These are phyloP conservation scores for Clitarchus hookeri DNA, from an alignment of 2,888 invertebrate species.

Conservation along the genomic window DNA sequence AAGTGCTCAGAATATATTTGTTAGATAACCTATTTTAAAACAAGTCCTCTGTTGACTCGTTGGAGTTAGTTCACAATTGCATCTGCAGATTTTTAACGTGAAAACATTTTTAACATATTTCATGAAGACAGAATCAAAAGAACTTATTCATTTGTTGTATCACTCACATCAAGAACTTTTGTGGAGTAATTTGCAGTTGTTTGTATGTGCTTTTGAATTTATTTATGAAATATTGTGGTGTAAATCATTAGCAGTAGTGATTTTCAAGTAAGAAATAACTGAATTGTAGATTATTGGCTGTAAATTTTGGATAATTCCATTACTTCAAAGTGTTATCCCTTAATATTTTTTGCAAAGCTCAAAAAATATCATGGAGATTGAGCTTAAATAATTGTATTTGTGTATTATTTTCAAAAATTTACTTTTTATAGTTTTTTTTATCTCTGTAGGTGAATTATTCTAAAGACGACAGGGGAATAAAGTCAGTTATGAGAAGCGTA, in stretches of 20 bases:
- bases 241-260: not conserved
- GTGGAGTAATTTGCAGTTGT: not conserved
- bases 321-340: not conserved
- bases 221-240: not conserved
- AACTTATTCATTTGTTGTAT: not conserved
- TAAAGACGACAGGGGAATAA: not conserved
- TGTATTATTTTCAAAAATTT: not conserved
- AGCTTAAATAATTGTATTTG: too few relatives aligned
- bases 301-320: not conserved
- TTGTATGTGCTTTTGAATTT: not conserved
- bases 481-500: not conserved
- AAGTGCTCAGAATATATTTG: not conserved
- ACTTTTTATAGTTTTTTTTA: not conserved
- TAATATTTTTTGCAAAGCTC: too few relatives aligned
- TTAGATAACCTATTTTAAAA: not conserved
- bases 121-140: not conserved
- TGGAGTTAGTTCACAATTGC: not conserved
- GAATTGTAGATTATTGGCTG: not conserved
- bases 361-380: too few relatives aligned
- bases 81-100: not conserved
- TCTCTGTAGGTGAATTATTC: not conserved
- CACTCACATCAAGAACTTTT: not conserved
- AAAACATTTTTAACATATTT: not conserved
- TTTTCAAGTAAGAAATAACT: not conserved
- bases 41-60: not conserved